These are phyloP conservation scores for Pachycephala philippinensis DNA, from an alignment of 2,113 vertebrate genomes.

Conservation along the genomic window DNA sequence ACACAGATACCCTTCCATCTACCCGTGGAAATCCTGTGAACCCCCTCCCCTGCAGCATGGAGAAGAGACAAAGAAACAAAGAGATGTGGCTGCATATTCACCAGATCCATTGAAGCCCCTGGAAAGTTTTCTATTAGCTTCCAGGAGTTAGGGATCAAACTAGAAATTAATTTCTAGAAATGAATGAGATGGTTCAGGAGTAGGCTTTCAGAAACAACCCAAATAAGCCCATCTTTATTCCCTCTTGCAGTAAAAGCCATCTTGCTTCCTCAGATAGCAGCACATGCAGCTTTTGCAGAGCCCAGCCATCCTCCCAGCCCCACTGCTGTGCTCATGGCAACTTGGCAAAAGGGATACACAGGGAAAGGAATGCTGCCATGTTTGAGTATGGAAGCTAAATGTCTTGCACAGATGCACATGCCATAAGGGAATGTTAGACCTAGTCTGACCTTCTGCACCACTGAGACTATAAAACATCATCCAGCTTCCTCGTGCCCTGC, in stretches of 20 bases:
- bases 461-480: not conserved
- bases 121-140: not conserved
- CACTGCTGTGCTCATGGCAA: not conserved
- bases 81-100: not conserved
- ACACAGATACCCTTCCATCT: rapidly evolving
- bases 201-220: not conserved
- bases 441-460: not conserved
- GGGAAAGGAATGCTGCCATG: not conserved
- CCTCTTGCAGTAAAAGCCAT: not conserved
- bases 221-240: not conserved
- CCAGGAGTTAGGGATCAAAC: not conserved
- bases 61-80: not conserved
- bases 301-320: not conserved
- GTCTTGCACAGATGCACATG: not conserved
- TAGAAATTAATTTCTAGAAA: not conserved
- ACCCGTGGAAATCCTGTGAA: rapidly evolving
- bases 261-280: not conserved
- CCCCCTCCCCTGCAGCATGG: rapidly evolving
- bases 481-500: not conserved
- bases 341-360: conserved; percentile 34
- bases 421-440: not conserved
- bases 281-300: not conserved
- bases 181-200: not conserved
- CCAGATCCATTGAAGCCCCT: not conserved
- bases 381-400: conserved; percentile 27